Base-by-base conservation (phyloP, 2,113 vertebrate genomes). In the Platichthys stellatus region DNA sequence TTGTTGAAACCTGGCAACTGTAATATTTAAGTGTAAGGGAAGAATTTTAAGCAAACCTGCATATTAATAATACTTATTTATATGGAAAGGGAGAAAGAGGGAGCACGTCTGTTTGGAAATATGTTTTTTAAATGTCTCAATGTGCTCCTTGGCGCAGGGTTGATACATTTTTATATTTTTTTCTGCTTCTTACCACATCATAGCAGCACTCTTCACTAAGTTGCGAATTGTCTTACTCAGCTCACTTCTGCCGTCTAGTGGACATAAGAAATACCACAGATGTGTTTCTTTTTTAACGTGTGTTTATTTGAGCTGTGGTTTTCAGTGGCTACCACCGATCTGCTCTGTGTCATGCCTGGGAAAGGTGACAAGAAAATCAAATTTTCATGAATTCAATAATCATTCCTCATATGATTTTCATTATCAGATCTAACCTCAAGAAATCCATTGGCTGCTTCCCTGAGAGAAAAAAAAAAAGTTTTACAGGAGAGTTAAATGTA, bases 201-300 rank as follows among this genome's bases (percentile, higher is more conserved):
- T n/a, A 9, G 31, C 18, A 47, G 5, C 47, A 3, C 3, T 13
- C 0, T 20, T 23, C 12, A 8, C 38, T 63, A 40, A 40, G 40
- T 43, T 43, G 13, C 40, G 10, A 43, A 43, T 43, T 26, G 17
- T 49, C 60, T 21, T 5, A 28, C 47, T 18, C 5, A 49, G 65
- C 62, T 80, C 65, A 40, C 38, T 76, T 84, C 76, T 87, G 85
- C 88, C 82, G 79, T 78, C 89, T 87, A 69, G 76, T 84, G 92
- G 86, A 63, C 1, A 56, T 4, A 2, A 67, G 5, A 26, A 20
- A 23, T 26, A 51, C 2, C 26, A 63, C 3, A 20, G 8, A 3
- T 35, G 28, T 31, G 31, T 13, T 11, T 11, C 14, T 38, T 31
- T 7, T 31, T 31, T 31, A 31, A 31, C 31, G 31, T 31, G 13